Conservation (phyloP, 2,797 vertebrate genomes). For the Eulemur albifrons region DNA sequence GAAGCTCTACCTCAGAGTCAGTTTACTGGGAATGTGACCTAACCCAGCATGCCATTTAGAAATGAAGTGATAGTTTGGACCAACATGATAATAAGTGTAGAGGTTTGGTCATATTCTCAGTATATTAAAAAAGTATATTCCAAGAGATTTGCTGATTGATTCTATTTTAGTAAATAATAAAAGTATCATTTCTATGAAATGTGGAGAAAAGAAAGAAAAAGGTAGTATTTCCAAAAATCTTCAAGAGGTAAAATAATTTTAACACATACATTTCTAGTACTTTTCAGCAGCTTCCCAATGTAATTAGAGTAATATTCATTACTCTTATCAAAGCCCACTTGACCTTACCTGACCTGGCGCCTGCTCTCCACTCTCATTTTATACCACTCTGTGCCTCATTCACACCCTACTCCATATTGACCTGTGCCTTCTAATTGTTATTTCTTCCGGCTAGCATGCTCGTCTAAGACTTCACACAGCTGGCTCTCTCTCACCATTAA, state of each 20-base stretch:
- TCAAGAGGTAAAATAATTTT: background rate
- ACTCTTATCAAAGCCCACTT: background rate
- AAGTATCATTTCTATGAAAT: background rate
- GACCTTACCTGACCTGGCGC: background rate
- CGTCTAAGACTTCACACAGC: background rate
- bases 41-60: background rate
- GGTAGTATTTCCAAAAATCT: background rate
- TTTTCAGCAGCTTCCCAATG: background rate
- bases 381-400: background rate
- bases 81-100: background rate
- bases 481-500: background rate
- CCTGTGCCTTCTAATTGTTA: background rate
- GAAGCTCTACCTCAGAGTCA: background rate
- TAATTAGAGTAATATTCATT: background rate
- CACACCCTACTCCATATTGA: background rate
- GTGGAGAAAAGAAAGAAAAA: background rate
- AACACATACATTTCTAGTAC: background rate
- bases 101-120: background rate
- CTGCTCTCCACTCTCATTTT: background rate
- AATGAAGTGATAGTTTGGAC: background rate
- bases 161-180: background rate
- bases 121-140: background rate
- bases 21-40: background rate
- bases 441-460: background rate
- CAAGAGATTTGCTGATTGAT: background rate